phyloP scores from a whole-genome alignment of 2,888 invertebrate genomes.

The Clepsis dumicolana region DNA sequence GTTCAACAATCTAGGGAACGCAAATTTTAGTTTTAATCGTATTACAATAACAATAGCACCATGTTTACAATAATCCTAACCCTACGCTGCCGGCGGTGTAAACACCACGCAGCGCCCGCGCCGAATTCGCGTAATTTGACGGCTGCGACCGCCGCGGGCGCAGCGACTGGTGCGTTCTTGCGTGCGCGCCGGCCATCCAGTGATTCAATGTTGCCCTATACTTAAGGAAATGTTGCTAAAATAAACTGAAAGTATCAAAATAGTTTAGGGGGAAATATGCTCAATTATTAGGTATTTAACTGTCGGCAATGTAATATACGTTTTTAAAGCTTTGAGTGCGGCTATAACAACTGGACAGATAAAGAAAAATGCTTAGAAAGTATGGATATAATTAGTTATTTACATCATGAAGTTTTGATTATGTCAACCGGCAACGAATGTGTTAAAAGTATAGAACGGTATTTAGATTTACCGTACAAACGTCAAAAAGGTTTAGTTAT shows the following conservation, averaged over 20 bases:
- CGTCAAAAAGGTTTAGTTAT: too few relatives aligned
- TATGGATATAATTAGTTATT: too few relatives aligned
- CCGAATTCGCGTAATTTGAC: slow-evolving; percentile 43
- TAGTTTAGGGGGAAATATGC: neutral
- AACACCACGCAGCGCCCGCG: slow-evolving; percentile 29
- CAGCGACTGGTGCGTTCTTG: neutral
- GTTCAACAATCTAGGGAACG: too few relatives aligned
- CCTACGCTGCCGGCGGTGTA: slow-evolving; percentile 1
- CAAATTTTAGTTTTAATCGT: too few relatives aligned
- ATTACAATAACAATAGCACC: neutral
- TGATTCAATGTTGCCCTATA: neutral
- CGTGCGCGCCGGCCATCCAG: slow-evolving; percentile 2
- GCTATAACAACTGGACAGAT: too few relatives aligned
- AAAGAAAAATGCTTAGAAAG: too few relatives aligned
- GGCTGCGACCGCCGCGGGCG: slow-evolving; percentile 34
- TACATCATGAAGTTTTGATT: too few relatives aligned
- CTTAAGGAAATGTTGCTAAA: neutral
- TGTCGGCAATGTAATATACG: too few relatives aligned
- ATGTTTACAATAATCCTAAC: slow-evolving; percentile 30
- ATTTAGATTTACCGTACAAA: too few relatives aligned
- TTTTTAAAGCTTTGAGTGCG: too few relatives aligned
- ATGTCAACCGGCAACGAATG: too few relatives aligned
- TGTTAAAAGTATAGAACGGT: too few relatives aligned
- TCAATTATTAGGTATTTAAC: neutral
- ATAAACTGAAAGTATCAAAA: neutral